Base-by-base conservation (phyloP, 2,113 vertebrate species). In the Osmerus eperlanus region DNA sequence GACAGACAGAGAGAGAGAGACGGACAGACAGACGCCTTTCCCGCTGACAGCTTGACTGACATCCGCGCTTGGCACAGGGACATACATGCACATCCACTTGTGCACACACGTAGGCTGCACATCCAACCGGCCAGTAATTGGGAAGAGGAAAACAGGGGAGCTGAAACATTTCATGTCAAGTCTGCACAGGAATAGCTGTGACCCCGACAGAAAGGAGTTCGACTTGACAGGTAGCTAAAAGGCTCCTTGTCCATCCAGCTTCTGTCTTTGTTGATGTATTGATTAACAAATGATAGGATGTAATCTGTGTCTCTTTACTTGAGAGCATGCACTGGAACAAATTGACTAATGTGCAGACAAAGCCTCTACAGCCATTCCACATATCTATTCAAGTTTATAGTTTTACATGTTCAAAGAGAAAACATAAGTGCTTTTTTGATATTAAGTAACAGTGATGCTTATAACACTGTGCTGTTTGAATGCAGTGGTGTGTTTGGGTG, bases 11-110 rank as follows among this genome's bases (percentile, higher is more conserved):
- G 85, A 82, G 89, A 85, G 74, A 82, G 84, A 81, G 85, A 83
- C 82, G 74, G 79, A 85, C 85, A 74, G 86, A 87, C 87, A 79
- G 85, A 89, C 85, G 76, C 62, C 74, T 73, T 74, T 75, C 75
- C 68, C 79, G 72, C 79, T 86, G 89, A 90, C 87, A 78, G 86
- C 76, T 89, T 91, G 88, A 92, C 88, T 90, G 91, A 93, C 90
- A 83, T 70, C 72, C 75, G 75, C 79, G 78, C 77, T 80, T 72
- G 80, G 79, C 86, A 77, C 79, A 78, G 78, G 83, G 81, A 87
- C 85, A 80, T 78, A 69, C 86, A 81, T 83, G 80, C 89, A 84
- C 88, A 74, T 72, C 84, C 62, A 74, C 82, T 85, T 84, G 86
- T 78, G 81, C 83, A 65, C 79, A 80, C 87, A 82, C 86, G 74